Conservation (phyloP, 2,797 vertebrate species). For the Manis javanica region DNA sequence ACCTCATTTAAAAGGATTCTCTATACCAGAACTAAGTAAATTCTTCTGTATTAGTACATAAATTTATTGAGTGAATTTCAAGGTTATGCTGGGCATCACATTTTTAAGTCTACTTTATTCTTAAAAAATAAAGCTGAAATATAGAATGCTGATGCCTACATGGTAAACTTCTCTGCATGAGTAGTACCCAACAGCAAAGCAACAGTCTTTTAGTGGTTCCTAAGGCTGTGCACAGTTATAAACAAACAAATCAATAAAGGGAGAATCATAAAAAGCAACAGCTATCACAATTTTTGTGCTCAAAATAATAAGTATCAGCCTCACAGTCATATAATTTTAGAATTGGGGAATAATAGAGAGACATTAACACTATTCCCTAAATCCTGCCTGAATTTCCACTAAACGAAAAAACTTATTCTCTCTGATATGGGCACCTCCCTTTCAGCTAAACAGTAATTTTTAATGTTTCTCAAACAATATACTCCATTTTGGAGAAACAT, state of each 20-base stretch:
- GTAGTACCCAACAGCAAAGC: not conserved
- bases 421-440: not conserved
- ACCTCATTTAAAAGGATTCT: constrained; percentile 62
- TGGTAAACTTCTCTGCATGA: not conserved
- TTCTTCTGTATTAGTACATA: constrained; percentile 40
- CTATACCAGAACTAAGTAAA: constrained; percentile 55
- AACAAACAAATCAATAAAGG: not conserved
- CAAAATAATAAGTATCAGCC: not conserved
- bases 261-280: not conserved
- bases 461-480: not conserved
- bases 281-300: not conserved
- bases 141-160: not conserved
- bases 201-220: not conserved
- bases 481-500: not conserved
- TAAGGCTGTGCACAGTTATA: not conserved
- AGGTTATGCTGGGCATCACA: constrained; percentile 44
- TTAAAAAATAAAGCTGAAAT: constrained; percentile 36
- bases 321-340: not conserved
- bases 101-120: constrained; percentile 47
- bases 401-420: not conserved
- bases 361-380: not conserved
- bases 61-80: constrained; percentile 56
- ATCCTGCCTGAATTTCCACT: not conserved
- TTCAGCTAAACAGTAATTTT: constrained; percentile 25
- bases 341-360: not conserved